phyloP scores from a whole-genome alignment of 1,140 invertebrate species.

The Calephelis virginiensis region DNA sequence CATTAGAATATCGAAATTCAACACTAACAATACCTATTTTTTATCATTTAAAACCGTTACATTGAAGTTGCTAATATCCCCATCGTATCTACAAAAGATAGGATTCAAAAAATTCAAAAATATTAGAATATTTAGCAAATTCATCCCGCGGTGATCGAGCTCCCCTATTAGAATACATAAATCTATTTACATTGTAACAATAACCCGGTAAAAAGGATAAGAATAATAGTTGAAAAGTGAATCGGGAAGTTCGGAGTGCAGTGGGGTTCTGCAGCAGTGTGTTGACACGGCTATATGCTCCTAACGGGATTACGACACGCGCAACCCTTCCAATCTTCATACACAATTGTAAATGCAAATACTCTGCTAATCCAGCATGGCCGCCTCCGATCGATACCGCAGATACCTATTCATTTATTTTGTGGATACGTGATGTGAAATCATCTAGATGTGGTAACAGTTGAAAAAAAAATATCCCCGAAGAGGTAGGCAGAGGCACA shows the following conservation, averaged over 20 bases:
- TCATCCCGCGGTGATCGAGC: background rate
- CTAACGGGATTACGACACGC: conserved; percentile 45
- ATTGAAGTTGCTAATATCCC: background rate
- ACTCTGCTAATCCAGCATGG: conserved; percentile 56
- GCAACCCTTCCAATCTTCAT: conserved; percentile 41
- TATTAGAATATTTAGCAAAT: conserved; percentile 17
- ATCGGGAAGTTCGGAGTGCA: conserved; percentile 37
- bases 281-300: conserved; percentile 35
- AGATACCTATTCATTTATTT: background rate
- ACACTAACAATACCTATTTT: no score
- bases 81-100: background rate
- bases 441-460: no score
- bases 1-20: no score
- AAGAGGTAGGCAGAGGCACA: no score
- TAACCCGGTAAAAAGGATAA: conserved; percentile 27
- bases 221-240: conserved; percentile 41
- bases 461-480: no score
- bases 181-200: conserved; percentile 24
- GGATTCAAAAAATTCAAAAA: conserved; percentile 6
- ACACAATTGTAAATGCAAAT: conserved; percentile 66
- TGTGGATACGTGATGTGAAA: background rate
- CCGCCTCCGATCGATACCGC: conserved; percentile 28
- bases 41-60: no score
- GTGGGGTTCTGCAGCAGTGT: conserved; percentile 20
- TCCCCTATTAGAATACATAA: conserved; percentile 22